A percentile compares a stretch with the other conserved stretches of the same genome.
These are phyloP conservation scores for Oedothorax gibbosus DNA, from an alignment of 1,140 invertebrate species.

Conservation along the genomic window DNA sequence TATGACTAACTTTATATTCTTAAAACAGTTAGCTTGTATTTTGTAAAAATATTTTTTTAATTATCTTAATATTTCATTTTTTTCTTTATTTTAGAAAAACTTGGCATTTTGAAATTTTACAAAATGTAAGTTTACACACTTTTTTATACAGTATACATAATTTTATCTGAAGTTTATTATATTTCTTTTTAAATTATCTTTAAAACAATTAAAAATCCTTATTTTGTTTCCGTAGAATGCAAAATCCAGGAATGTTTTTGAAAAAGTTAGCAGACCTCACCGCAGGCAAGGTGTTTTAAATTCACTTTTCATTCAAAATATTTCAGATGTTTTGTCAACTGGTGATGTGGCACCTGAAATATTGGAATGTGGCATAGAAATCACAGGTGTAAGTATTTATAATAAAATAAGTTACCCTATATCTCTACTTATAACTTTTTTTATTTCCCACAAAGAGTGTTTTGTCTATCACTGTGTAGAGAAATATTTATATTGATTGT, in stretches of 20 bases:
- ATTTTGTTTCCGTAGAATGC: not conserved
- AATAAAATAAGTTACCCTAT: no score
- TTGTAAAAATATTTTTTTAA: not conserved
- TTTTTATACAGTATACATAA: not conserved
- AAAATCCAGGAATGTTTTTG: conserved; percentile 50
- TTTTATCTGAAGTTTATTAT: not conserved
- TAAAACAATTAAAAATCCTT: not conserved
- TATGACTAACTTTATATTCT: not conserved
- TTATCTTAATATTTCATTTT: not conserved
- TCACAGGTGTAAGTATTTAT: conserved; percentile 36
- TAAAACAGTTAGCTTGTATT: not conserved
- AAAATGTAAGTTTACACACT: conserved; percentile 4
- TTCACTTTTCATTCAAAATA: conserved; percentile 55
- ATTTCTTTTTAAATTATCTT: not conserved
- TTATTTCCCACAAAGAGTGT: no score
- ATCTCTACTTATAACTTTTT: no score
- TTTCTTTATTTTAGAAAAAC: not conserved
- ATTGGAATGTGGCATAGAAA: conserved; percentile 40
- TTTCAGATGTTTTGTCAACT: conserved; percentile 53
- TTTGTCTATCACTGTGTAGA: no score
- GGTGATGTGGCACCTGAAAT: conserved; percentile 33
- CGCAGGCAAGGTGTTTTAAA: conserved; percentile 33
- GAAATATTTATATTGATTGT: no score
- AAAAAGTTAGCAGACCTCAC: conserved; percentile 30
- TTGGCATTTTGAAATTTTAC: conserved; percentile 29